Percentiles rank a stretch among this genome's conserved stretches.
phyloP scores from a whole-genome alignment of 2,113 vertebrate species.

The Thalassarche chlororhynchos region DNA sequence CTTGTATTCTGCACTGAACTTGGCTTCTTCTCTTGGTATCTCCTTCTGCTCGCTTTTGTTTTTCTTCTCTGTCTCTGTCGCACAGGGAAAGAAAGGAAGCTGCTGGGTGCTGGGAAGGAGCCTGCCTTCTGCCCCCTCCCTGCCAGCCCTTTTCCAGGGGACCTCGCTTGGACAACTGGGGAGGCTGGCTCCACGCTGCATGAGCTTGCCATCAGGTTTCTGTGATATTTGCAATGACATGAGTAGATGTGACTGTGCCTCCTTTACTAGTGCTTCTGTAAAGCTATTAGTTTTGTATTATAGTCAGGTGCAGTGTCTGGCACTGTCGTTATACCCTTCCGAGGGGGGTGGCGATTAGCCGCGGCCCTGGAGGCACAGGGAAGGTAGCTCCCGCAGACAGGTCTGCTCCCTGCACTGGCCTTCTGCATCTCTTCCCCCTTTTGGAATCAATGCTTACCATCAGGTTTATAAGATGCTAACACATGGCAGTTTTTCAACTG shows the following conservation, averaged over 20 bases:
- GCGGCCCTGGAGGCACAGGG: not conserved
- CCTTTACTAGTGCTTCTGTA: not conserved
- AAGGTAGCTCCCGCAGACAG: not conserved
- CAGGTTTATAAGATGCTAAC: not conserved
- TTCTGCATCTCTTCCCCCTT: not conserved
- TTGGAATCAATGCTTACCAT: not conserved
- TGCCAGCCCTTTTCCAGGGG: not conserved
- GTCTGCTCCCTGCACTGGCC: not conserved
- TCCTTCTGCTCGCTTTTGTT: not conserved
- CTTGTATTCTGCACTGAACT: not conserved
- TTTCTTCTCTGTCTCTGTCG: not conserved
- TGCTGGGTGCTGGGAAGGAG: not conserved
- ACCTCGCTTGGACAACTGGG: accelerated
- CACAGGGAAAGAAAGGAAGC: not conserved
- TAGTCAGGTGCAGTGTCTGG: not conserved
- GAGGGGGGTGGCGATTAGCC: accelerated
- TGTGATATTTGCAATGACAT: not conserved
- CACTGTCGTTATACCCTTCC: not conserved
- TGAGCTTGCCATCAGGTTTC: not conserved
- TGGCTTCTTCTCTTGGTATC: not conserved
- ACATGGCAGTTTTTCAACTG: not conserved
- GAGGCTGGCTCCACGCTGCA: accelerated
- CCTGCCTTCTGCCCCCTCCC: not conserved
- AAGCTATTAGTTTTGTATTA: not conserved
- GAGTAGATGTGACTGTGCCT: not conserved